Evolutionary conservation across 2,113 vertebrate species (phyloP).

Genomic region (Strigops habroptila): DNA sequence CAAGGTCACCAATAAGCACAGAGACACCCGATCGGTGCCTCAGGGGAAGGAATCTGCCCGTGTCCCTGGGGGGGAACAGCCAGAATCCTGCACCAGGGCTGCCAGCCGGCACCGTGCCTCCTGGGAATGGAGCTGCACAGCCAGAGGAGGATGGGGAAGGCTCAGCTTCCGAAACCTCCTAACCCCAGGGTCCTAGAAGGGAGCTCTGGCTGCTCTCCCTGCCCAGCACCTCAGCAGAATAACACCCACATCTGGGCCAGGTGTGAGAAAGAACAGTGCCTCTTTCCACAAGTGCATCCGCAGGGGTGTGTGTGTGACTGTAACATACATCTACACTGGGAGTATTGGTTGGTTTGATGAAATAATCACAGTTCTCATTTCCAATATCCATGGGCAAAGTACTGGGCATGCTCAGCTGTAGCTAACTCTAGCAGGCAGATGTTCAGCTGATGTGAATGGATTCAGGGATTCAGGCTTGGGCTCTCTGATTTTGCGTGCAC

Average conservation of each 20-base stretch:
- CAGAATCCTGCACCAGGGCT: background rate
- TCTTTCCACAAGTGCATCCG: background rate
- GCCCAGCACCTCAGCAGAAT: background rate
- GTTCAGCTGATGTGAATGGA: rapidly evolving
- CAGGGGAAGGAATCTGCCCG: background rate
- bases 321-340: rapidly evolving
- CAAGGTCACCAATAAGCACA: background rate
- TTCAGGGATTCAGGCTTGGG: background rate
- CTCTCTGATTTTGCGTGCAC: background rate
- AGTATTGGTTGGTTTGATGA: rapidly evolving
- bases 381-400: background rate
- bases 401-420: background rate
- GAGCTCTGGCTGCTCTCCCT: rapidly evolving
- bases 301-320: background rate
- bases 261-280: background rate
- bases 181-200: too few species aligned
- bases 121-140: rapidly evolving
- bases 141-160: rapidly evolving
- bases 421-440: background rate
- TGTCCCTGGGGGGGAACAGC: background rate
- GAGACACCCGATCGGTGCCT: background rate
- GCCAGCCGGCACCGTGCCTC: background rate
- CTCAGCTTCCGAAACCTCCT: background rate
- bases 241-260: rapidly evolving
- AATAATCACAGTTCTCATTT: background rate